Base-by-base conservation (phyloP, 2,888 invertebrate genomes). In the Salticus scenicus region DNA sequence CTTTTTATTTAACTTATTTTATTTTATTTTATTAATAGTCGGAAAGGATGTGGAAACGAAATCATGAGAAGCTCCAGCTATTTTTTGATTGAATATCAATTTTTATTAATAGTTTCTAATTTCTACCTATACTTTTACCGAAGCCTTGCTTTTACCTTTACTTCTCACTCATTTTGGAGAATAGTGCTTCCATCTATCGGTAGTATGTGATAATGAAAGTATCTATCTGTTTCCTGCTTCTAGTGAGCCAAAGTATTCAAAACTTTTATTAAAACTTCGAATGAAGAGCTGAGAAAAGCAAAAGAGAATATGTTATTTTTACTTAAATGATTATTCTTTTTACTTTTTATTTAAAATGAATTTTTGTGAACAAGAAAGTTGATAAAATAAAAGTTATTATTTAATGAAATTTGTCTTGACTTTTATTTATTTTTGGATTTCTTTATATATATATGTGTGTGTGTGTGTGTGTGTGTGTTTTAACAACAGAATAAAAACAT, bases 331-430 rank as follows among this genome's bases (percentile, higher is more conserved):
- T n/a, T n/a, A n/a, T n/a, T n/a, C n/a, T n/a, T n/a, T n/a, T n/a
- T n/a, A n/a, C n/a, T n/a, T n/a, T n/a, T 76, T 79, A 71, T 76
- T 76, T 77, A 73, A 74, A 66, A 75, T 71, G 69, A 85, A 84
- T 85, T 85, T 85, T 64, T 85, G 85, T 85, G 78, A 86, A 80
- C 75, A 80, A 80, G 86, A 80, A 79, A 86, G 86, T 80, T 86
- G 76, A 73, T 75, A 70, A 28, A 85, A 85, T 86, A 86, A 86
- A 86, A 41, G 80, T 80, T 73, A 80, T 80, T 86, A 86, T 86
- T 86, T 86, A 86, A 79, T 33, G 80, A 75, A 80, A 42, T 30
- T 33, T 28, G 8, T 63, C 17, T n/a, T 20, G 14, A 42, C 20
- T 64, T 27, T 30, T 10, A 20, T 33, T 66, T n/a, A 24, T 57